phyloP scores from a whole-genome alignment of 2,113 vertebrate species.

The Ahaetulla prasina region DNA sequence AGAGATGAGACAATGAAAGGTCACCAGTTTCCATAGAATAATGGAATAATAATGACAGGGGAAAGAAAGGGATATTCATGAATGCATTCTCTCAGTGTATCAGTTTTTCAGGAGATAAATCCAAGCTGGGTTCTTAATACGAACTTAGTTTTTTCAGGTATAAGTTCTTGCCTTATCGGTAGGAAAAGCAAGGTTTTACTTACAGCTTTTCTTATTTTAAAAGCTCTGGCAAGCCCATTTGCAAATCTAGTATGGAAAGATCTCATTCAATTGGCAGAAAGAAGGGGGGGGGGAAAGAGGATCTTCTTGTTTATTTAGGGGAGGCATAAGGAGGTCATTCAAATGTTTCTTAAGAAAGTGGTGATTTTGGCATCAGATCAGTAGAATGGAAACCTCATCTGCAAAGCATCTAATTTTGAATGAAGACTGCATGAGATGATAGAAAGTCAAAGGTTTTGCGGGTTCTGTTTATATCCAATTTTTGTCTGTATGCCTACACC shows the following conservation, averaged over 20 bases:
- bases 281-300: not conserved
- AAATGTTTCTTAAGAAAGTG: conserved; percentile 31
- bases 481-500: conserved; percentile 25
- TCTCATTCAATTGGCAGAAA: conserved; percentile 19
- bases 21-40: conserved; percentile 58
- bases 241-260: conserved; percentile 22
- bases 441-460: conserved; percentile 38
- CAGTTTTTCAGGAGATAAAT: conserved; percentile 13
- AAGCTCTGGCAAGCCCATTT: conserved; percentile 10
- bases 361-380: conserved; percentile 28
- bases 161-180: not conserved
- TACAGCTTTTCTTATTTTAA: not conserved
- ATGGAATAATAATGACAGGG: conserved; percentile 32
- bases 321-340: conserved; percentile 34
- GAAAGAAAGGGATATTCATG: conserved; percentile 27
- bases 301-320: conserved; percentile 41
- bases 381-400: conserved; percentile 16
- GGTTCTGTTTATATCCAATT: conserved; percentile 28
- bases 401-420: conserved; percentile 28
- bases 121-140: conserved; percentile 2
- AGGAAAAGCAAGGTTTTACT: not conserved
- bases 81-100: conserved; percentile 20
- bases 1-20: conserved; percentile 63
- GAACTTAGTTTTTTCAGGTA: conserved; percentile 25
- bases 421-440: not conserved